Conservation (phyloP, 1,140 invertebrate species). For the Spodoptera frugiperda region DNA sequence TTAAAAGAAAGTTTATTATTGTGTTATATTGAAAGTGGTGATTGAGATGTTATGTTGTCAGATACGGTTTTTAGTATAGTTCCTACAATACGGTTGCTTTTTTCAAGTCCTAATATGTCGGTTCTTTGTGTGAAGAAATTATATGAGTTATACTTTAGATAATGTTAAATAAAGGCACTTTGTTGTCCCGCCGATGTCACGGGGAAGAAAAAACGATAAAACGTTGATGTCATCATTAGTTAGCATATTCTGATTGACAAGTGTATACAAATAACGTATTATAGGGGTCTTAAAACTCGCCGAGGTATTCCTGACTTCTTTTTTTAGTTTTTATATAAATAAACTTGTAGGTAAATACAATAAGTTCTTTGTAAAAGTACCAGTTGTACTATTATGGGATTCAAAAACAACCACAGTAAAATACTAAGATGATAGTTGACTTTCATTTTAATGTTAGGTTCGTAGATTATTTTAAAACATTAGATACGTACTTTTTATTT, state of each 20-base stretch:
- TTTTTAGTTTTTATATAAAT: too few species aligned
- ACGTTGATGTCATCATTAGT: constrained; percentile 15
- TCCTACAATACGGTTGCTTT: constrained; percentile 53
- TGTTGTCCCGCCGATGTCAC: not conserved
- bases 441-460: too few species aligned
- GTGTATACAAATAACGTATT: constrained; percentile 14
- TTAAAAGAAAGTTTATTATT: constrained; percentile 10
- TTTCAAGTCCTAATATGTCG: constrained; percentile 39
- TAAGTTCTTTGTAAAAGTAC: too few species aligned
- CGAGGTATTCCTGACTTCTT: too few species aligned
- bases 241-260: constrained; percentile 4
- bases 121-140: constrained; percentile 34
- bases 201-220: not conserved
- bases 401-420: too few species aligned
- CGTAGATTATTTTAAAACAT: too few species aligned
- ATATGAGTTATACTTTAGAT: constrained; percentile 34
- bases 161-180: constrained; percentile 3
- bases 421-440: too few species aligned
- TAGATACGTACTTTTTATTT: too few species aligned
- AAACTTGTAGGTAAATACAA: too few species aligned
- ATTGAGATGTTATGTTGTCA: not conserved
- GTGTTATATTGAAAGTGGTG: not conserved
- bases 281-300: not conserved
- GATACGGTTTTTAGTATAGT: constrained; percentile 40
- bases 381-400: too few species aligned